These are phyloP conservation scores for Salvator merianae DNA, from an alignment of 2,113 vertebrate genomes.

Conservation along the genomic window DNA sequence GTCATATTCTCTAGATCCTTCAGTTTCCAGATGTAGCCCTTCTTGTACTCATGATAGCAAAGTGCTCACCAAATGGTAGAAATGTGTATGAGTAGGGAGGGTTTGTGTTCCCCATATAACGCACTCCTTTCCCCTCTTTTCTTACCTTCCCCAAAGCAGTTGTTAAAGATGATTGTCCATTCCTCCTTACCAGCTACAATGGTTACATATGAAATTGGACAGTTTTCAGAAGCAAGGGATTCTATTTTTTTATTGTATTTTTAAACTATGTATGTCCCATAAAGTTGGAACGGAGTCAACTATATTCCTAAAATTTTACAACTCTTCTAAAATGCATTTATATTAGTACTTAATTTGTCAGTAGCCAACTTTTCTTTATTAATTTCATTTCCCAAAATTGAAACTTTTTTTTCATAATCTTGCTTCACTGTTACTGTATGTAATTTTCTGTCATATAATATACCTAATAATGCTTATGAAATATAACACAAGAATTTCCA, in stretches of 20 bases:
- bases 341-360: background rate
- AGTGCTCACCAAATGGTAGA: too few relatives aligned
- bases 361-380: constrained; percentile 1
- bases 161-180: too few relatives aligned
- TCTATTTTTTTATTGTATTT: constrained; percentile 26
- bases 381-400: constrained; percentile 30
- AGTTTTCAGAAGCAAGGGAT: background rate
- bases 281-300: background rate
- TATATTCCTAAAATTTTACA: constrained; percentile 22
- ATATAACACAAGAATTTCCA: constrained; percentile 46
- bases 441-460: constrained; percentile 37
- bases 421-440: constrained; percentile 29
- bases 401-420: constrained; percentile 22
- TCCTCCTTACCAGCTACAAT: too few relatives aligned
- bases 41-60: background rate
- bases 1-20: background rate
- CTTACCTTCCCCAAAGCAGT: too few relatives aligned
- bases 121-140: too few relatives aligned
- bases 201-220: too few relatives aligned
- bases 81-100: too few relatives aligned
- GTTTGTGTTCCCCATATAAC: too few relatives aligned
- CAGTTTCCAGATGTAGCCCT: background rate
- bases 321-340: constrained; percentile 13
- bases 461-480: constrained; percentile 30
- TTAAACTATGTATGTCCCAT: constrained; percentile 35